Evolutionary conservation across 23 tunicate genomes (phyloP).

Genomic region (Ciona savignyi): DNA sequence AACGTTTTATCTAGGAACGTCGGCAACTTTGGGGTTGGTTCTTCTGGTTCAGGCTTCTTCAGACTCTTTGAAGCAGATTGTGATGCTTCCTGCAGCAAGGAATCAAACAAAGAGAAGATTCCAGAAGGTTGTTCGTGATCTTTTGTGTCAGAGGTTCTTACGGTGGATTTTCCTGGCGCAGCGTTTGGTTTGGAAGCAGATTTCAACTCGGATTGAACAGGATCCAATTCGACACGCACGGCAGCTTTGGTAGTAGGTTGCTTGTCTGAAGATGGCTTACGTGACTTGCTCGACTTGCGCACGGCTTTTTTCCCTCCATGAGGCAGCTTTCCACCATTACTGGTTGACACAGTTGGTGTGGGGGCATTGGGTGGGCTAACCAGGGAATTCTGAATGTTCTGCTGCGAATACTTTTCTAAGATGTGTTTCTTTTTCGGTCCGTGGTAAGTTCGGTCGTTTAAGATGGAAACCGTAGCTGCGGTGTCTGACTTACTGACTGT

Average conservation of each 20-base stretch:
- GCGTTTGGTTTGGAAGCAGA: neutral
- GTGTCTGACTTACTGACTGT: neutral
- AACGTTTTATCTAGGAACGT: neutral
- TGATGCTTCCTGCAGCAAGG: constrained; percentile 80
- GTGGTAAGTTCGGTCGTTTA: constrained; percentile 46
- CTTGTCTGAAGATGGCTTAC: neutral
- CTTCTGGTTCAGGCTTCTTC: constrained; percentile 17
- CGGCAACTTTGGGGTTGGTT: neutral
- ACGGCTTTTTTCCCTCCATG: neutral
- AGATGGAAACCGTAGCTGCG: neutral
- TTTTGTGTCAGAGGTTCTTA: constrained; percentile 10
- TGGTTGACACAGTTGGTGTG: neutral
- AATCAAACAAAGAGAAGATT: constrained; percentile 65
- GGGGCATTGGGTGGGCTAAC: neutral
- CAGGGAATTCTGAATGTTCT: neutral
- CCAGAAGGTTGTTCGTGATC: constrained; percentile 32
- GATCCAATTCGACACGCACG: too few species aligned
- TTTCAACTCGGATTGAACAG: neutral
- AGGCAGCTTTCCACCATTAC: neutral
- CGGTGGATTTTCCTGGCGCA: neutral
- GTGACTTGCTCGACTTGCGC: neutral
- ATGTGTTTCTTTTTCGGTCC: constrained; percentile 64
- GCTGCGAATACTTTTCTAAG: constrained; percentile 26
- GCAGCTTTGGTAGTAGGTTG: too few species aligned
- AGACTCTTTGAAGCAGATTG: constrained; percentile 50